A percentile compares a stretch with the other conserved stretches of the same genome.
Conservation (phyloP, 2,797 vertebrate genomes). For the Tadarida brasiliensis region DNA sequence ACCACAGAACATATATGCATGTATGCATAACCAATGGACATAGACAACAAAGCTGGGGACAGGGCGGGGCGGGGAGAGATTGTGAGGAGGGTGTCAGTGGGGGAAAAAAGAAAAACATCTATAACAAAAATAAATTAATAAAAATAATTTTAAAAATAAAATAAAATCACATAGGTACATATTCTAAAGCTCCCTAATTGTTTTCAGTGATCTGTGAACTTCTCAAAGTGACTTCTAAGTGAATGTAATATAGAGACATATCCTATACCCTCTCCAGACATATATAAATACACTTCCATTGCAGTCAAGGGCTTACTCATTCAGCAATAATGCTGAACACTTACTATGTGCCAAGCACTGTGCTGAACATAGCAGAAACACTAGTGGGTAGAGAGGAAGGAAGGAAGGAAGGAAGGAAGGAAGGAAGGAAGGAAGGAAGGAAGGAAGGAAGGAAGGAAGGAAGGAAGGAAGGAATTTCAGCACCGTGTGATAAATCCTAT, state of each 20-base stretch:
- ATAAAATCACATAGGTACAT: background rate
- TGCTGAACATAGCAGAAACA: background rate
- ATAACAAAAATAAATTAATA: too few species aligned
- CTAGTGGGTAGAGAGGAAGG: background rate
- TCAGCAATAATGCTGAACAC: background rate
- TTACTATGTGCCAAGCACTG: background rate
- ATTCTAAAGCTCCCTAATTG: background rate
- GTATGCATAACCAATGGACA: too few species aligned
- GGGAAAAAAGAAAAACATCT: too few species aligned
- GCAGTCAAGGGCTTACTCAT: background rate
- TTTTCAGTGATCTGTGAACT: background rate
- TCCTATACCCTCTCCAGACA: background rate
- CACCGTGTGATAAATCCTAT: background rate
- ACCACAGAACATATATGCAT: too few species aligned
- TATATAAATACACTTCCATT: background rate
- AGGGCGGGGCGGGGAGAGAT: too few species aligned
- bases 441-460: background rate
- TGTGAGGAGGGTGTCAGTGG: too few species aligned
- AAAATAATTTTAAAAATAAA: too few species aligned
- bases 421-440: background rate
- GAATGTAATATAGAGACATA: background rate
- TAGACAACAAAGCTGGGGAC: too few species aligned
- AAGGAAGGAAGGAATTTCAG: background rate
- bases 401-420: background rate
- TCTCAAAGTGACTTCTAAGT: background rate